Evolutionary conservation across 2,888 invertebrate species (phyloP), one percentile per base, ranked within the genome.

Genomic region (Drosophila paranaensis): DNA sequence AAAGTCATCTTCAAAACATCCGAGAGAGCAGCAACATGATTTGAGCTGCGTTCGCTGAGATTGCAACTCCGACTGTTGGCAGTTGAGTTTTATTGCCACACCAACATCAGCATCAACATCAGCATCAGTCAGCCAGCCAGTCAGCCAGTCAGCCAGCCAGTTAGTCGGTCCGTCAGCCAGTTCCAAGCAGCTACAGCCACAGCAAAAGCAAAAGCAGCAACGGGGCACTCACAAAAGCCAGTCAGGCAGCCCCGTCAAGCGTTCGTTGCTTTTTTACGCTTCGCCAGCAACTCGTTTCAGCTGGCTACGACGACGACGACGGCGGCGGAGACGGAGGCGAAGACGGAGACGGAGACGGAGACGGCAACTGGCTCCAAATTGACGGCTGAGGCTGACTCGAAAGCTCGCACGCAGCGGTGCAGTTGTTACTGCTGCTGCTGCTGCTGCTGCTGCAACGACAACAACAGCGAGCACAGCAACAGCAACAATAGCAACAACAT

Each of bases 221-320:
- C 53, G 58, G 46, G 50, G 60, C 77, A 74, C 74, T 66, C 65
- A 80, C 67, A 67, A 71, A 77, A 81, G 70, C 74, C 81, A 74
- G 67, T 71, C 70, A 74, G 70, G 65, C 67, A 71, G 64, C 71
- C 68, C 75, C 74, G 69, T 69, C 74, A 74, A 74, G 63, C 70
- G 76, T 75, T 70, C 45, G 71, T 74, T 71, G 71, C 60, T 66
- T 55, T 46, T 88, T 88, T 83, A 83, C 82, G 84, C 84, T 84
- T 89, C 89, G 84, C 89, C 89, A 88, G 88, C 86, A 79, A 80
- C 82, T 78, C 89, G 89, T 87, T 89, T 89, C 85, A 76, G 81
- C 70, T 79, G 83, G 72, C 75, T 20, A 20, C 20, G 60, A 54
- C 71, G 71, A 67, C 55, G 43, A 33, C 33, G 43, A 13, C 16